These are phyloP conservation scores for Gambusia affinis DNA, from an alignment of 2,113 vertebrate species.

Conservation along the genomic window DNA sequence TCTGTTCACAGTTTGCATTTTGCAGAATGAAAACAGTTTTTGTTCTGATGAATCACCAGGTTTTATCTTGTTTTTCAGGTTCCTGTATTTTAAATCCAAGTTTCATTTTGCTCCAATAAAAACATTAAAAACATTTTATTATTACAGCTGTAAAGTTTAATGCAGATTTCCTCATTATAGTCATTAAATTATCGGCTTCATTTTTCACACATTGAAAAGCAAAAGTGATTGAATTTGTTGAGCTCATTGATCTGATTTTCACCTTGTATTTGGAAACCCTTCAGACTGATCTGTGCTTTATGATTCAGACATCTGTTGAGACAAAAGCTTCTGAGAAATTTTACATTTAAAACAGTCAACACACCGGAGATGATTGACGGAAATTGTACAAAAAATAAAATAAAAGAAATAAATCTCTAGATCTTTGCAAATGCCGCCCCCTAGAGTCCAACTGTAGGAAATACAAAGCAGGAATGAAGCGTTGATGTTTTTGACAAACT, in stretches of 20 bases:
- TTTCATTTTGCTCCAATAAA: too few relatives aligned
- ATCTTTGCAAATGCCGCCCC: conserved; percentile 17
- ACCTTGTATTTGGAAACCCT: too few relatives aligned
- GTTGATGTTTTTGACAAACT: too few relatives aligned
- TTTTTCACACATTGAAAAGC: too few relatives aligned
- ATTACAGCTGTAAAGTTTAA: not conserved
- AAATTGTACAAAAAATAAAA: too few relatives aligned
- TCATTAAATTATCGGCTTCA: not conserved
- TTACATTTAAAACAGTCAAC: not conserved
- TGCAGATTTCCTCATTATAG: not conserved
- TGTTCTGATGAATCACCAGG: too few relatives aligned
- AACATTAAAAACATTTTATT: not conserved
- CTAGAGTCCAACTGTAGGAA: not conserved
- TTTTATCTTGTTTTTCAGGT: too few relatives aligned
- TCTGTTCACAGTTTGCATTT: not conserved
- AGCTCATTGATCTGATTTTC: not conserved
- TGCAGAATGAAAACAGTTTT: not conserved
- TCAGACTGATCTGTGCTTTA: not conserved
- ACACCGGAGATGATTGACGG: not conserved
- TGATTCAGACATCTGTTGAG: not conserved
- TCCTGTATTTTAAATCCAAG: too few relatives aligned
- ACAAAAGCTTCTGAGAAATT: not conserved
- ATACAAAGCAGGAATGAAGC: not conserved
- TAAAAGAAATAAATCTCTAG: not conserved
- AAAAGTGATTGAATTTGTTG: not conserved